Conservation (phyloP, 1,140 invertebrate species). For the Anoplolepis gracilipes region DNA sequence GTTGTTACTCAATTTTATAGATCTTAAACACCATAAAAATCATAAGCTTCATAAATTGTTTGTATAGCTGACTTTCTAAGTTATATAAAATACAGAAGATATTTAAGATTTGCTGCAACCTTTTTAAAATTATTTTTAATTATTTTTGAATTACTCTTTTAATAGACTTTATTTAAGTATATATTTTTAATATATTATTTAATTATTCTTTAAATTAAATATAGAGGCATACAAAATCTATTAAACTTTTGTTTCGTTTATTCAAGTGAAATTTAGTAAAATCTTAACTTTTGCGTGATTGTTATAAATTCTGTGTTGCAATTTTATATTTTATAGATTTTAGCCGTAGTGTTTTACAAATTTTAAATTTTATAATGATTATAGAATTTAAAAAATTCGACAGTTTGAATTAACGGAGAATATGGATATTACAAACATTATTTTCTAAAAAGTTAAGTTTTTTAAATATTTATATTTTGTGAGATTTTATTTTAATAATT, state of each 20-base stretch:
- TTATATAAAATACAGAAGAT: neutral
- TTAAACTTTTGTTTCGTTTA: neutral
- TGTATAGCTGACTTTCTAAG: neutral
- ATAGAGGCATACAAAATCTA: neutral
- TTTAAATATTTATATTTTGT: neutral
- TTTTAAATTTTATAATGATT: neutral
- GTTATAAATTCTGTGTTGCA: neutral
- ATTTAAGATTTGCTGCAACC: neutral
- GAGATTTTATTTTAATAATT: neutral
- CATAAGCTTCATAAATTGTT: neutral
- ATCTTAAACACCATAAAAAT: neutral
- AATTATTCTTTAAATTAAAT: slow-evolving; percentile 8
- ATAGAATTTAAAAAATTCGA: neutral
- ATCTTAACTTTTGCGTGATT: neutral
- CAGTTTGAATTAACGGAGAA: neutral
- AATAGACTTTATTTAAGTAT: too few species aligned
- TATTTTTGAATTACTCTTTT: too few species aligned
- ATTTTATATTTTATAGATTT: neutral
- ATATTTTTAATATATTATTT: too few species aligned
- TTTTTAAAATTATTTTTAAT: neutral
- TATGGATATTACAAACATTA: neutral
- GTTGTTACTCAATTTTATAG: neutral
- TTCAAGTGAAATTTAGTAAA: neutral
- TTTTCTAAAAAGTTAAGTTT: neutral
- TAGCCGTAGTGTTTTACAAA: neutral